A percentile compares a stretch with the other conserved stretches of the same genome.
Conservation (phyloP, 2,888 invertebrate species). For the Nezara viridula region DNA sequence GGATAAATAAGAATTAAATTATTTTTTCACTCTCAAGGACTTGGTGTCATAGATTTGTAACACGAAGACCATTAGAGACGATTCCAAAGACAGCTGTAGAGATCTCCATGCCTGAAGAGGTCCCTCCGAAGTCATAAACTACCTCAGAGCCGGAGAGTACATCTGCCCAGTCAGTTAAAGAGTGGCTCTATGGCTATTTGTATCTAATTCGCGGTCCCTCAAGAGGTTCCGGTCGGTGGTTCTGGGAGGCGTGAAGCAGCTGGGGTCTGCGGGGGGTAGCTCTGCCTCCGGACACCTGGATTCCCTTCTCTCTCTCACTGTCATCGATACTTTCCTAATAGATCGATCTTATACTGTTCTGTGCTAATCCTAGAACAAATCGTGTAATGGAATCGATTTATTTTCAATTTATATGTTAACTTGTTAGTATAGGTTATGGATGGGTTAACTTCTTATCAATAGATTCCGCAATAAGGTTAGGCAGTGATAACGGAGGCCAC, state of each 20-base stretch:
- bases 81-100: neutral
- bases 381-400: no score
- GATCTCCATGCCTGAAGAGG: neutral
- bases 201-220: neutral
- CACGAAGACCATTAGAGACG: neutral
- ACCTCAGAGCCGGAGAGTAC: neutral
- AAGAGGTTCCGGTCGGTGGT: neutral
- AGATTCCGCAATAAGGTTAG: no score
- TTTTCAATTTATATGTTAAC: no score
- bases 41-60: no score
- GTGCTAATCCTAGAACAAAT: no score
- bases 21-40: no score
- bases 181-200: neutral
- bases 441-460: no score
- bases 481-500: no score
- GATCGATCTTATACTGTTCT: neutral
- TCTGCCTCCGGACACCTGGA: no score
- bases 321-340: conserved; percentile 10
- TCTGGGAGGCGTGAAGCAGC: neutral
- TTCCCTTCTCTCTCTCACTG: neutral
- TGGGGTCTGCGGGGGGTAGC: neutral
- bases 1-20: no score
- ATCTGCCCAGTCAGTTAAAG: conserved; percentile 1
- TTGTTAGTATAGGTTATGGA: no score
- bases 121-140: neutral